Evolutionary conservation across 2,113 vertebrate species (phyloP).

Genomic region (Notechis scutatus): DNA sequence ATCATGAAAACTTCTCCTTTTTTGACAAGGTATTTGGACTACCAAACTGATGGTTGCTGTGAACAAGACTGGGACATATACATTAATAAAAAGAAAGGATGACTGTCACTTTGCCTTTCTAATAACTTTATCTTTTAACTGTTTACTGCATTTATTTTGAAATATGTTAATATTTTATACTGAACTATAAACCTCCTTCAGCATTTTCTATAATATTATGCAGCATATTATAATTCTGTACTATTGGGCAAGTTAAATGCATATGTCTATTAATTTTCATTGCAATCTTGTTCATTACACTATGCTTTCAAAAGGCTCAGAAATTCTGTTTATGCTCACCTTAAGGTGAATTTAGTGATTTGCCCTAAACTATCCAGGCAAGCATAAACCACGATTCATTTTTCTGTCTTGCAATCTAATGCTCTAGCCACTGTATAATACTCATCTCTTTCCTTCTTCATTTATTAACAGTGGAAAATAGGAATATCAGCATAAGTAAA

Average conservation of each 20-base stretch:
- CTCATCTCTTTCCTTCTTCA: neutral
- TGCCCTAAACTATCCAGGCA: neutral
- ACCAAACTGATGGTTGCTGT: neutral
- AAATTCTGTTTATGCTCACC: neutral
- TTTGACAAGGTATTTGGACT: neutral
- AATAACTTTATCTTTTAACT: neutral
- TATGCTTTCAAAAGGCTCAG: neutral
- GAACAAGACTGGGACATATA: neutral
- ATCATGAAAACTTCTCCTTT: neutral
- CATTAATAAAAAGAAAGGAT: neutral
- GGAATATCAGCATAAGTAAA: neutral
- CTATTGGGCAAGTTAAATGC: neutral
- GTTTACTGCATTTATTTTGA: neutral
- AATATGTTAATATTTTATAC: neutral
- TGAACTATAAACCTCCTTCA: neutral
- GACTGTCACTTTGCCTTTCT: neutral
- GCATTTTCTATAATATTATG: neutral
- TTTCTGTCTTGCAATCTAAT: neutral
- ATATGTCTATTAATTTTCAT: neutral
- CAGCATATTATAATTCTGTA: neutral
- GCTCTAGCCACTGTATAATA: neutral
- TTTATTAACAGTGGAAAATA: neutral
- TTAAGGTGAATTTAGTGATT: neutral
- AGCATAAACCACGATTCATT: neutral
- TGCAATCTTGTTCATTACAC: neutral